Percentiles rank a stretch among this genome's conserved stretches.
Conservation (phyloP, 2,888 invertebrate genomes). For the Aspidiotus destructor region DNA sequence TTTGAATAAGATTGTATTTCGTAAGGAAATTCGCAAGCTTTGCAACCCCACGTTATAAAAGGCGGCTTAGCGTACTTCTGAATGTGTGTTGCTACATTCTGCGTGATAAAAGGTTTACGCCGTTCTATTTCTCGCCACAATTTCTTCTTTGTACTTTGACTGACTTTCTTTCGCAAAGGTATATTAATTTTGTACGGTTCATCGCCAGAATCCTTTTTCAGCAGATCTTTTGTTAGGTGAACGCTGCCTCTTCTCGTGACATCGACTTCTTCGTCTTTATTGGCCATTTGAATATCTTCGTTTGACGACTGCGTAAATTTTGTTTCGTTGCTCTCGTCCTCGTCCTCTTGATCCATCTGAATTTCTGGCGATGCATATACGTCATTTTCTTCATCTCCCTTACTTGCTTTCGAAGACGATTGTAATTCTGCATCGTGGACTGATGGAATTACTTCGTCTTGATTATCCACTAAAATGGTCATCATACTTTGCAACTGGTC, state of each 20-base stretch:
- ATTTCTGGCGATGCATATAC: not conserved
- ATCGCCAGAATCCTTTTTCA: conserved; percentile 13
- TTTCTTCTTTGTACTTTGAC: conserved; percentile 22
- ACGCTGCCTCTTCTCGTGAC: not conserved
- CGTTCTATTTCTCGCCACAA: conserved; percentile 27
- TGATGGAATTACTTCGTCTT: not conserved
- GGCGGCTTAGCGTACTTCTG: conserved; percentile 29
- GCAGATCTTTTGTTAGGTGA: not conserved
- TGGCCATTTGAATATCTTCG: too few species aligned
- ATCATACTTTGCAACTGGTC: not conserved
- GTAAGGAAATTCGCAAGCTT: conserved; percentile 9
- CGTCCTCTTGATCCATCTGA: not conserved
- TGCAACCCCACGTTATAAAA: conserved; percentile 26
- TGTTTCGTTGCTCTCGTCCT: not conserved
- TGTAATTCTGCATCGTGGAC: not conserved
- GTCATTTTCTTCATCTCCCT: not conserved
- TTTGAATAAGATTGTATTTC: conserved; percentile 6
- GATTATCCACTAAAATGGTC: not conserved
- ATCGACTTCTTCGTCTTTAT: too few species aligned
- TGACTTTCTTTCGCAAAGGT: conserved; percentile 17
- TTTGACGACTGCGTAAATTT: too few species aligned
- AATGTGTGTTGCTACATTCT: conserved; percentile 17
- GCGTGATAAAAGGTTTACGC: conserved; percentile 24
- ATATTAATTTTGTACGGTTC: conserved; percentile 22
- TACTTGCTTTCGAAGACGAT: not conserved